Evolutionary conservation across 2,113 vertebrate genomes (phyloP).

Genomic region (Xenus cinereus): DNA sequence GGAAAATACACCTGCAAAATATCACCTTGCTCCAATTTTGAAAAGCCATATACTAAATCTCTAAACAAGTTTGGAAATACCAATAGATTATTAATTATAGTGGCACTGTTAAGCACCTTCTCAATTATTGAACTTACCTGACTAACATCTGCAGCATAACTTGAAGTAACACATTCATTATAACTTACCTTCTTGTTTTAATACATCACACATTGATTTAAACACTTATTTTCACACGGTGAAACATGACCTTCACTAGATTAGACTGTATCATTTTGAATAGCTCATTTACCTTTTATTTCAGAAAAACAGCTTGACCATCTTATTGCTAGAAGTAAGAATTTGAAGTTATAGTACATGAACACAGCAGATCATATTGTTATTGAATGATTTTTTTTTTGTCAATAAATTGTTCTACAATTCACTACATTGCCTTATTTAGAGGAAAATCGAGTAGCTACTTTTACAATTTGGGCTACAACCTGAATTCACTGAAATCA

Average conservation of each 20-base stretch:
- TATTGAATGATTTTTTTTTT: not conserved
- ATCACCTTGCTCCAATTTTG: not conserved
- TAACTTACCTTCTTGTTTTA: not conserved
- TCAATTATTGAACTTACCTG: not conserved
- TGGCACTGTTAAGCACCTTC: not conserved
- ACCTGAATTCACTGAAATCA: constrained; percentile 38
- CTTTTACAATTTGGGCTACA: constrained; percentile 19
- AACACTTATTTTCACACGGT: not conserved
- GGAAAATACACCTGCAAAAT: not conserved
- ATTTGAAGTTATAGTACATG: not conserved
- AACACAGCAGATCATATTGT: not conserved
- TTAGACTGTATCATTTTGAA: not conserved
- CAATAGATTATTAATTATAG: not conserved
- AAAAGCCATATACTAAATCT: not conserved
- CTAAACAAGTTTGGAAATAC: not conserved
- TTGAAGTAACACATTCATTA: not conserved
- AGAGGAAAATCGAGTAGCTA: not conserved
- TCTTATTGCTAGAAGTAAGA: not conserved
- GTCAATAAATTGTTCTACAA: not conserved
- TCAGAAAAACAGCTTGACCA: not conserved
- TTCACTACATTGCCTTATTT: not conserved
- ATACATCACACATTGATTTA: not conserved
- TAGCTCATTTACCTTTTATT: not conserved
- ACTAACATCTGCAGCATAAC: not conserved
- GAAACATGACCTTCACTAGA: not conserved